phyloP scores from a whole-genome alignment of 2,888 invertebrate genomes.

The Trissonchulus sp. region DNA sequence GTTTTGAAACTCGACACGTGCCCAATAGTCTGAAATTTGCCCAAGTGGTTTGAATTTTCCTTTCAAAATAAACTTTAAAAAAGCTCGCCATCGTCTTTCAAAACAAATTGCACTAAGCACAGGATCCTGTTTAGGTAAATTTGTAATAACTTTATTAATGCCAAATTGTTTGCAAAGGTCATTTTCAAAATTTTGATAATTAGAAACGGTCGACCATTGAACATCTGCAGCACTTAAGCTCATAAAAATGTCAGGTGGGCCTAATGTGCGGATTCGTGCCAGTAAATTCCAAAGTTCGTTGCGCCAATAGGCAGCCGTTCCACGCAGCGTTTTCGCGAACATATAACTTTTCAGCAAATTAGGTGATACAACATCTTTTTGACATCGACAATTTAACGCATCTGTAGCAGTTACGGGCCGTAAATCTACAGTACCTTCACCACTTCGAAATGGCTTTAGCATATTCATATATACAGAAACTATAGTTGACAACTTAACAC shows the following conservation, averaged over 20 bases:
- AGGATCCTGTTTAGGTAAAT: not conserved
- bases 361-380: not conserved
- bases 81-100: slow-evolving; percentile 8
- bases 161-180: not conserved
- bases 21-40: slow-evolving; percentile 6
- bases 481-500: not conserved
- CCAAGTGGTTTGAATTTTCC: slow-evolving; percentile 6
- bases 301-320: slow-evolving; percentile 4
- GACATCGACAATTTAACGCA: not conserved
- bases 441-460: not conserved
- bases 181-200: not conserved
- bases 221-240: not conserved
- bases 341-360: slow-evolving; percentile 9
- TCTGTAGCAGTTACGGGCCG: not conserved
- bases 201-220: not conserved
- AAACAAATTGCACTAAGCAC: not conserved
- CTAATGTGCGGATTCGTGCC: not conserved
- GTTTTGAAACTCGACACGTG: slow-evolving; percentile 7
- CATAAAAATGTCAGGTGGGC: not conserved
- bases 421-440: not conserved
- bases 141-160: not conserved
- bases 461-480: not conserved
- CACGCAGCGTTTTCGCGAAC: slow-evolving; percentile 5
- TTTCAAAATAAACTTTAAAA: slow-evolving; percentile 6
- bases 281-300: not conserved